These are phyloP conservation scores for Scartelaos histophorus DNA, from an alignment of 2,113 vertebrate species.

Conservation along the genomic window DNA sequence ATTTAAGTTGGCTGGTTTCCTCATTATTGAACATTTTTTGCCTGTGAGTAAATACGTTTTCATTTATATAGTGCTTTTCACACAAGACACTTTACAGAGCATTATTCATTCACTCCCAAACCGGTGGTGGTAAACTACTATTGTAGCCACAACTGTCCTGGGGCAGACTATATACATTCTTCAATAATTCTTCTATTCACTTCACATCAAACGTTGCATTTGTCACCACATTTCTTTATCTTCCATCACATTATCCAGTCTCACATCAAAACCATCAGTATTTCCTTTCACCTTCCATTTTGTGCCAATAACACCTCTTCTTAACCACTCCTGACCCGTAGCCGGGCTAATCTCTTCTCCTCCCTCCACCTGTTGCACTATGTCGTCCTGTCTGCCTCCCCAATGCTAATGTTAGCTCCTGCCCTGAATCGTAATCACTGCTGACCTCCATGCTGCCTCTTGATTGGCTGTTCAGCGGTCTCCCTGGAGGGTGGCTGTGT, in stretches of 20 bases:
- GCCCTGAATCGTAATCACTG: slow-evolving; percentile 66
- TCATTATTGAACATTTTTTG: too few species aligned
- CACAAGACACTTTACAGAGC: too few species aligned
- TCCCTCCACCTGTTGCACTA: slow-evolving; percentile 41
- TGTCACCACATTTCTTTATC: background rate
- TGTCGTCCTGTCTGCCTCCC: slow-evolving; percentile 55
- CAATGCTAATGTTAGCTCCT: slow-evolving; percentile 56
- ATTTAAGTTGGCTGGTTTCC: too few species aligned
- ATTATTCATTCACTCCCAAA: too few species aligned
- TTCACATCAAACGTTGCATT: background rate
- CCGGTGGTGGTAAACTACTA: too few species aligned
- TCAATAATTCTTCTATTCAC: background rate
- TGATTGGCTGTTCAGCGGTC: slow-evolving; percentile 61
- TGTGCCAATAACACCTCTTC: slow-evolving; percentile 8
- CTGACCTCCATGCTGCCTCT: slow-evolving; percentile 47
- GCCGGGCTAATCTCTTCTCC: slow-evolving; percentile 14
- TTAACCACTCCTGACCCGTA: slow-evolving; percentile 1
- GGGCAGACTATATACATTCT: too few species aligned
- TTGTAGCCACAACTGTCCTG: too few species aligned
- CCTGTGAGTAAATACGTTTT: too few species aligned
- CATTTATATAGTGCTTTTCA: too few species aligned
- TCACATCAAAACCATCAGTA: background rate
- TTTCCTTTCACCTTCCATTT: slow-evolving; percentile 3
- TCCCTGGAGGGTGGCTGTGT: slow-evolving; percentile 54
- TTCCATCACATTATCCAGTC: background rate